Conservation (phyloP, 2,888 invertebrate genomes). For the Pristionchus fissidentatus region DNA sequence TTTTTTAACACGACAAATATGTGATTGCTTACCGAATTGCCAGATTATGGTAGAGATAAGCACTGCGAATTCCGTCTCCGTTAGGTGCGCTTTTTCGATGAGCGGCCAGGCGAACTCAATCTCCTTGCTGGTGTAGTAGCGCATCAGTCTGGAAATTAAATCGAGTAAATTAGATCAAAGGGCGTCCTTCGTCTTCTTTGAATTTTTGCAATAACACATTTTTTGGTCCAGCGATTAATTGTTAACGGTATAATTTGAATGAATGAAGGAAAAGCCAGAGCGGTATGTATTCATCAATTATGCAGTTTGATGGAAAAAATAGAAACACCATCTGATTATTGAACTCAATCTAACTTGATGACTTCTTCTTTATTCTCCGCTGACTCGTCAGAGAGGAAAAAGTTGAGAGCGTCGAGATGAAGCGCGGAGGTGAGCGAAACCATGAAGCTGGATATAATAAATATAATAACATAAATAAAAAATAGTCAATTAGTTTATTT, state of each 20-base stretch:
- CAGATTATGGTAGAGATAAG: not conserved
- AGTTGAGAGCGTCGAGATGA: constrained; percentile 17
- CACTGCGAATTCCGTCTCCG: not conserved
- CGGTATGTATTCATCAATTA: too few species aligned
- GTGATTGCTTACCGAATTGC: not conserved
- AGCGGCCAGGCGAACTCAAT: not conserved
- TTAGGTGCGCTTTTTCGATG: not conserved
- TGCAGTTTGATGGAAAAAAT: too few species aligned
- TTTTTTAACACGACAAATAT: too few species aligned
- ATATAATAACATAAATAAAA: too few species aligned
- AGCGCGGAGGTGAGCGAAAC: not conserved
- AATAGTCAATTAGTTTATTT: too few species aligned
- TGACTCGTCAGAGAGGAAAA: constrained; percentile 6
- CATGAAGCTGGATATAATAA: constrained; percentile 12
- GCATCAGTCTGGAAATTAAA: constrained; percentile 1
- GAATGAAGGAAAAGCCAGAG: too few species aligned
- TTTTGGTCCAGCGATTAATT: too few species aligned
- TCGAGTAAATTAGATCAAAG: too few species aligned
- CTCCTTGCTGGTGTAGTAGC: not conserved
- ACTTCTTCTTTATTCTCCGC: constrained; percentile 1
- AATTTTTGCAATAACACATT: not conserved
- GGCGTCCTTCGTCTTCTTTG: not conserved
- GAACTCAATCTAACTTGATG: constrained; percentile 10
- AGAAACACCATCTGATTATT: too few species aligned
- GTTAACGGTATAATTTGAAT: too few species aligned